Evolutionary conservation across 2,888 invertebrate species (phyloP).

Genomic region (Drosophila borborema): DNA sequence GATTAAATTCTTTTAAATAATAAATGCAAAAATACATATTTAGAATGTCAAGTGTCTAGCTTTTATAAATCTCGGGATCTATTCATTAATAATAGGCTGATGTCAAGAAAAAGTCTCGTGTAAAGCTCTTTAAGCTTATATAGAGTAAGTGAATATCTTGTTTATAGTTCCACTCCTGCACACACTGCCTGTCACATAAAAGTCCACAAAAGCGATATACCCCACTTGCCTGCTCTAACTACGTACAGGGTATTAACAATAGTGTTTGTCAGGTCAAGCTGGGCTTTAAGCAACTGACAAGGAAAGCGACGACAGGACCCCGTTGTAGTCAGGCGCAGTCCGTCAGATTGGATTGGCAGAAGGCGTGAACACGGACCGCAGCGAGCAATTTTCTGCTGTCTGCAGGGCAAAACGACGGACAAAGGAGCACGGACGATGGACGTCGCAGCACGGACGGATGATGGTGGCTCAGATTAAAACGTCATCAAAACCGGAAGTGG

Average conservation of each 20-base stretch:
- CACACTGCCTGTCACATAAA: accelerated
- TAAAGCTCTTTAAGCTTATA: no score
- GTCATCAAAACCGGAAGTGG: conserved; percentile 83
- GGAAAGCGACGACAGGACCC: conserved; percentile 37
- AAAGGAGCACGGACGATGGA: background rate
- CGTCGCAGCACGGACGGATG: background rate
- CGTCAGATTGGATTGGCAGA: conserved; percentile 6
- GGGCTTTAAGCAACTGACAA: conserved; percentile 39
- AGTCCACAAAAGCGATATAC: background rate
- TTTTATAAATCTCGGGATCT: background rate
- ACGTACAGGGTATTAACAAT: background rate
- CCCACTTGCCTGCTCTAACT: background rate
- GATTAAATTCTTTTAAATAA: background rate
- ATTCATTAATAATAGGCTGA: no score
- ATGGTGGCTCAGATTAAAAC: conserved; percentile 71
- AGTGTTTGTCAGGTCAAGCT: conserved; percentile 22
- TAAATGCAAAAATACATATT: background rate
- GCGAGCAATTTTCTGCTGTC: conserved; percentile 51
- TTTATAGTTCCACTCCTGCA: no score
- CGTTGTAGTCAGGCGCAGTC: conserved; percentile 47
- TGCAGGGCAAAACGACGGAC: background rate
- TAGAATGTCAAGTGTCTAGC: background rate
- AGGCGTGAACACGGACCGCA: conserved; percentile 14
- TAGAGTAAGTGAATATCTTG: no score
- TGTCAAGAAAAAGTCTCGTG: no score